Conservation (phyloP, 2,797 vertebrate genomes). For the Anguilla obscura region DNA sequence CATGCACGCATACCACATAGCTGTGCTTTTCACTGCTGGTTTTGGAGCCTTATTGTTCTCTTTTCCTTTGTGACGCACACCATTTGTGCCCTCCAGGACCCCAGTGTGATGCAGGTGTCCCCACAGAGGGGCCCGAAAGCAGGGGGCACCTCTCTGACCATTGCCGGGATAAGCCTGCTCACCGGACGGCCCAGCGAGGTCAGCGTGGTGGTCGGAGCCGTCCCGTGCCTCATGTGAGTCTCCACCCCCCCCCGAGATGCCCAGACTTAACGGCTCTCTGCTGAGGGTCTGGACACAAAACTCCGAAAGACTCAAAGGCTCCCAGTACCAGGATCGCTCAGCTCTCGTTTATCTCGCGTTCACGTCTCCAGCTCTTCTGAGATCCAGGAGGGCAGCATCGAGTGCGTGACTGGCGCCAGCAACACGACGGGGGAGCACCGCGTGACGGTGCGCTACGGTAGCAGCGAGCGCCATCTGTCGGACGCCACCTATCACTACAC, state of each 20-base stretch:
- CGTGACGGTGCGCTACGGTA: conserved; percentile 82
- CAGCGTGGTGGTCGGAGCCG: conserved; percentile 79
- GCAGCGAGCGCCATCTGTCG: conserved; percentile 74
- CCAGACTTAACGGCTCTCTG: background rate
- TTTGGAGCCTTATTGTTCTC: too few relatives aligned
- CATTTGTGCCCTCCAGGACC: conserved; percentile 71
- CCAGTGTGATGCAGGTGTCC: conserved; percentile 79
- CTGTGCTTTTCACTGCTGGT: background rate
- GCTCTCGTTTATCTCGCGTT: background rate
- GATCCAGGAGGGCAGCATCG: conserved; percentile 74
- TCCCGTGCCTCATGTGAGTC: conserved; percentile 86
- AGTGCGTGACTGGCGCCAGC: conserved; percentile 81
- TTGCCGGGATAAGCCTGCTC: conserved; percentile 82
- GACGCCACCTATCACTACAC: conserved; percentile 80
- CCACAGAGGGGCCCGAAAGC: conserved; percentile 88
- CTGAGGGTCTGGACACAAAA: too few relatives aligned
- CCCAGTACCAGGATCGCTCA: background rate
- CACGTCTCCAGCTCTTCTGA: conserved; percentile 69
- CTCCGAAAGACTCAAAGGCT: too few relatives aligned
- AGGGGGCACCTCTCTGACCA: conserved; percentile 84
- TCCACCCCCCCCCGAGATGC: background rate
- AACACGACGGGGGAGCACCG: conserved; percentile 73
- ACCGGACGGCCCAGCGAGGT: conserved; percentile 84
- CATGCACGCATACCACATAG: background rate
- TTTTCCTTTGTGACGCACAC: background rate